Evolutionary conservation across 1,140 invertebrate genomes (phyloP).

Genomic region (Atta cephalotes): DNA sequence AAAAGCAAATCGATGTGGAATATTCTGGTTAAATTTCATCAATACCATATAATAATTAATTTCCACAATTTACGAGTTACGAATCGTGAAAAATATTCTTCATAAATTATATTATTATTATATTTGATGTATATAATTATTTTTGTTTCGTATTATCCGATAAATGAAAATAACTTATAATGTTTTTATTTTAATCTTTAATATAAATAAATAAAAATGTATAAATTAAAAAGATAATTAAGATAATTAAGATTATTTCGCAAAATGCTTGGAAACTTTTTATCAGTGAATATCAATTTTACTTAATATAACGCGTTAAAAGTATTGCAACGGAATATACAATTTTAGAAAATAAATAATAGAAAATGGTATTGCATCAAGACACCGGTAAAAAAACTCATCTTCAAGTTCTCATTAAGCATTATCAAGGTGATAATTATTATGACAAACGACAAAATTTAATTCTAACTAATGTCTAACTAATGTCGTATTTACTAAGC

Average conservation of each 20-base stretch:
- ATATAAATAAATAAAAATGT: neutral
- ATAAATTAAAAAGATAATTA: neutral
- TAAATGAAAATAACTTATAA: neutral
- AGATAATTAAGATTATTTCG: neutral
- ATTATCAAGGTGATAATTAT: slow-evolving; percentile 37
- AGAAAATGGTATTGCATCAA: neutral
- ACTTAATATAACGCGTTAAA: neutral
- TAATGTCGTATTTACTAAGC: slow-evolving; percentile 45
- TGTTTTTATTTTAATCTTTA: neutral
- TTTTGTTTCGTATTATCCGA: neutral
- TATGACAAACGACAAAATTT: slow-evolving; percentile 31
- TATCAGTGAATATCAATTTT: neutral
- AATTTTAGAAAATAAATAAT: neutral
- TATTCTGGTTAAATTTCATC: neutral
- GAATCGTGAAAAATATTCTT: neutral
- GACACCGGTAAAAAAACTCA: neutral
- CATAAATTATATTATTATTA: neutral
- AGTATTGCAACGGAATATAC: neutral
- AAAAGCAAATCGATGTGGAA: neutral
- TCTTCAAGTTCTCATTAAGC: slow-evolving; percentile 8
- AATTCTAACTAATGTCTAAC: slow-evolving; percentile 38
- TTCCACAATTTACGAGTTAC: slow-evolving; percentile 1
- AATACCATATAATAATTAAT: neutral
- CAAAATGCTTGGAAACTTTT: neutral
- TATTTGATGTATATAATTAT: neutral